These are phyloP conservation scores for Nipponacmea schrenckii DNA, from an alignment of 2,888 invertebrate genomes.

Conservation along the genomic window DNA sequence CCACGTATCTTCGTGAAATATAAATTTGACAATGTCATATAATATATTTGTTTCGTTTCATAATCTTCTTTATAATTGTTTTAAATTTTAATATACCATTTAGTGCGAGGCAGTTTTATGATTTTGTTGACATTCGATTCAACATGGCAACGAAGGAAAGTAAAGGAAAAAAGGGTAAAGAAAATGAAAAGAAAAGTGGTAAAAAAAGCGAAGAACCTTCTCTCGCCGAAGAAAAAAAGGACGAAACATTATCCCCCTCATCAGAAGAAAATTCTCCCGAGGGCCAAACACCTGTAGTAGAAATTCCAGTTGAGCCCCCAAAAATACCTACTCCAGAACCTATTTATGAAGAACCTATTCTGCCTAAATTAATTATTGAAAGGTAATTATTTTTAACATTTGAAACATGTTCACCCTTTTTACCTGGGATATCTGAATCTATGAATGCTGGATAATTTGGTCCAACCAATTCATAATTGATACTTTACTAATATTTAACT, in stretches of 20 bases:
- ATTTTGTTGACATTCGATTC: slow-evolving; percentile 31
- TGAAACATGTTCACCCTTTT: too few relatives aligned
- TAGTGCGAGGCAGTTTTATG: too few relatives aligned
- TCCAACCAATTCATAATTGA: too few relatives aligned
- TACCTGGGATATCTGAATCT: too few relatives aligned
- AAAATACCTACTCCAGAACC: slow-evolving; percentile 56
- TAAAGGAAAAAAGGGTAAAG: slow-evolving; percentile 46
- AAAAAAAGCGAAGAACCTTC: slow-evolving; percentile 55
- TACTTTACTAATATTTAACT: too few relatives aligned
- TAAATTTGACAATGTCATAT: background rate
- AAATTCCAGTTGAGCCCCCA: slow-evolving; percentile 32
- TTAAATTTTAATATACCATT: too few relatives aligned
- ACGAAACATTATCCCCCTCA: slow-evolving; percentile 37
- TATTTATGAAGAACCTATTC: slow-evolving; percentile 62
- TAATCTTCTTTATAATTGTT: background rate
- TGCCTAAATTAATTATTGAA: slow-evolving; percentile 63
- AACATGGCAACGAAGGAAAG: slow-evolving; percentile 56
- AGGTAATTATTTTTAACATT: slow-evolving; percentile 37
- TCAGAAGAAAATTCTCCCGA: slow-evolving; percentile 14
- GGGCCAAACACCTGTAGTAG: background rate
- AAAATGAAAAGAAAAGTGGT: slow-evolving; percentile 47
- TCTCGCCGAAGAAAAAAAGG: slow-evolving; percentile 43
- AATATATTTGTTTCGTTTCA: slow-evolving; percentile 30
- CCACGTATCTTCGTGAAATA: too few relatives aligned
- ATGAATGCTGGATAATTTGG: too few relatives aligned